Evolutionary conservation across 1,140 invertebrate genomes (phyloP), one percentile per base, ranked within the genome.

Genomic region (Stenopsyche tienmushanensis): DNA sequence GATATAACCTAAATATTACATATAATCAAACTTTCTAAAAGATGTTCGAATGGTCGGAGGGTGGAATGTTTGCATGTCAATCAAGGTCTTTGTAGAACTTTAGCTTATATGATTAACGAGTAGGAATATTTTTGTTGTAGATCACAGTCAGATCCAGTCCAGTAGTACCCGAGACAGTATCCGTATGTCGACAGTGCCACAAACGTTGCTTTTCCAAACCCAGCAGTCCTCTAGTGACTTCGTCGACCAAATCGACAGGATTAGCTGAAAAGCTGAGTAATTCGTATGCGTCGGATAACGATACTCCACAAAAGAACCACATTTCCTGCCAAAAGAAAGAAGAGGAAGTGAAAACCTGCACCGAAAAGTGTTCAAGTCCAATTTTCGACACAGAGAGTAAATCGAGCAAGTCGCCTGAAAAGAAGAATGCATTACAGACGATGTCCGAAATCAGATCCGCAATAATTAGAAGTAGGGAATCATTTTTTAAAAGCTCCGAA

Each of bases 141-240:
- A 86, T 88, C 57, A 88, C 86, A 17, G 86, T 88, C 39, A 79
- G 85, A 72, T 88, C 86, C 17, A 87, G 86, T 74, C 85, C 85
- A 59, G 75, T 84, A 70, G 80, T 85, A 57, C 82, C 84, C 67
- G 85, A 86, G 78, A 83, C 83, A 60, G 78, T 86, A 70, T 81
- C 85, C 34, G 85, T 89, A 8, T 89, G 88, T 75, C 83, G 85
- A 65, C 85, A 88, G 72, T 89, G 88, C 73, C 88, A 88, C 71
- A 88, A 87, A 77, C 88, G 87, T 70, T 89, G 88, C 76, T 78
- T 86, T 73, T 78, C 82, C 34, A 83, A 79, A 70, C 80, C 80
- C 58, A 80, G 79, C 49, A 82, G 80, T 72, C 80, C 80, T 9
- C 55, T 65, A 42, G 57, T 70, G 8, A 29, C 59, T 1, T 20